phyloP scores from a whole-genome alignment of 2,888 invertebrate species.

The Dascillus cervinus region DNA sequence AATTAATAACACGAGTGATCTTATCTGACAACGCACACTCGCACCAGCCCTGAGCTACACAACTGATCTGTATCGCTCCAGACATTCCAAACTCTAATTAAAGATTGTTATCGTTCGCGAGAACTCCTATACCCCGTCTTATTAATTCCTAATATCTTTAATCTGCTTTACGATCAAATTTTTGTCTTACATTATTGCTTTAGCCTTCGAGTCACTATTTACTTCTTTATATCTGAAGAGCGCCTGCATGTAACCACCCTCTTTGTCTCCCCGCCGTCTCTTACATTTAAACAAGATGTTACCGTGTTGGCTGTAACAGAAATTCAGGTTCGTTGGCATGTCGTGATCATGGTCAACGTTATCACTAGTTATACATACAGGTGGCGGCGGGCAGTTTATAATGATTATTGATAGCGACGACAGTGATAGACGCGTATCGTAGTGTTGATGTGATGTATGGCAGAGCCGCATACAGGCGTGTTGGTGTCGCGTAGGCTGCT shows the following conservation, averaged over 20 bases:
- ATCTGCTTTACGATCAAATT: conserved; percentile 30
- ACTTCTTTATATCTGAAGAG: no score
- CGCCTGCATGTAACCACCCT: no score
- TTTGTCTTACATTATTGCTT: no score
- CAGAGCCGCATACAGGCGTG: conserved; percentile 10
- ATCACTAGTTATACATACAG: conserved; percentile 12
- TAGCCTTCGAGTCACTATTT: no score
- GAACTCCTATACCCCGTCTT: conserved; percentile 38
- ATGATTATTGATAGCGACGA: conserved; percentile 28
- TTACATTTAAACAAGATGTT: no score
- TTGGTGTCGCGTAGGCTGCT: conserved; percentile 31
- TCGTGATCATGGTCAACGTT: no score
- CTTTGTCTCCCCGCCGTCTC: no score
- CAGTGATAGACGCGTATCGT: conserved; percentile 28
- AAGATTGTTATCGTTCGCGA: conserved; percentile 26
- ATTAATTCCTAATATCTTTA: conserved; percentile 40
- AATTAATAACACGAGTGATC: conserved; percentile 24
- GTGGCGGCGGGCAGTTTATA: conserved; percentile 27
- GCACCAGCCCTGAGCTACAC: conserved; percentile 19
- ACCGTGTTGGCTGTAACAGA: no score
- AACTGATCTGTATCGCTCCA: conserved; percentile 20
- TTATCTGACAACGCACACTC: conserved; percentile 24
- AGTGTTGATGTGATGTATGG: conserved; percentile 32
- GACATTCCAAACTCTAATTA: conserved; percentile 26
- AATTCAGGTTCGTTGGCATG: no score